phyloP scores from a whole-genome alignment of 2,888 invertebrate genomes.

The Plemyria rubiginata region DNA sequence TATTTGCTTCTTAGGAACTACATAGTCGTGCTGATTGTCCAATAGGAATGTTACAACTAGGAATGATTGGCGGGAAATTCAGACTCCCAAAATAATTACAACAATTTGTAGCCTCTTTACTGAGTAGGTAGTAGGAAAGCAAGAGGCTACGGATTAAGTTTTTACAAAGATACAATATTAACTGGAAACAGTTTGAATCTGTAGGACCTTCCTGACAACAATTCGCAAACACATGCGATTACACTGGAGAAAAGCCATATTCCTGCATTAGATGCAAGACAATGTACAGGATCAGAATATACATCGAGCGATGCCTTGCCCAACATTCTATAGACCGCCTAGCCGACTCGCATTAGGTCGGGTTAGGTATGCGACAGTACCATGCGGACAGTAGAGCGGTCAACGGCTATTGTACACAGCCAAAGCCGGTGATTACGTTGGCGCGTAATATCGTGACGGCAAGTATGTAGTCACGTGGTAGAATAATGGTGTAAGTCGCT shows the following conservation, averaged over 20 bases:
- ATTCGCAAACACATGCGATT: neutral
- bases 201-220: neutral
- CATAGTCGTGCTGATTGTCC: conserved; percentile 13
- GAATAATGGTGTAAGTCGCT: no score
- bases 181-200: neutral
- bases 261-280: neutral
- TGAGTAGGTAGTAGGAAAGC: neutral
- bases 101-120: neutral
- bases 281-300: neutral
- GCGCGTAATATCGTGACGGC: no score
- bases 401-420: no score
- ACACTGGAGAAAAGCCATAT: neutral
- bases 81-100: no score
- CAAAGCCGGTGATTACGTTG: no score
- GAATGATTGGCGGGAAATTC: conserved; percentile 9
- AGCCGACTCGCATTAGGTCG: no score
- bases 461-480: no score
- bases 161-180: neutral
- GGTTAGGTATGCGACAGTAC: no score
- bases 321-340: neutral
- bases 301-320: neutral
- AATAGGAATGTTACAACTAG: conserved; percentile 24
- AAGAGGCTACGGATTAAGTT: neutral
- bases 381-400: no score
- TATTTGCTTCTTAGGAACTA: conserved; percentile 53